phyloP scores from a whole-genome alignment of 2,113 vertebrate species.

The Papio anubis region DNA sequence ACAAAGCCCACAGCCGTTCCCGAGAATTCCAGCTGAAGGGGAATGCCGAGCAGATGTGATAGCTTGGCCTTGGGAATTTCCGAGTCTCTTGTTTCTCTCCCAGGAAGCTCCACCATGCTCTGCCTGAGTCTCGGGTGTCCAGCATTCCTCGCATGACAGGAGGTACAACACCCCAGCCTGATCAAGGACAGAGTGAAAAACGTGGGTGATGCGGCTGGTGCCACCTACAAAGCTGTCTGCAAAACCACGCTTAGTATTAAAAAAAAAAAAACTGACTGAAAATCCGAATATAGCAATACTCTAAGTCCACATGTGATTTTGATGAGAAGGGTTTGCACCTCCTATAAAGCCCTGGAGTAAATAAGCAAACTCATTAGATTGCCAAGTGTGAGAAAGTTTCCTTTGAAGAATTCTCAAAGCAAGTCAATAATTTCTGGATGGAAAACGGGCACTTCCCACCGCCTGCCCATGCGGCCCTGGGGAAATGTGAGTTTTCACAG shows the following conservation, averaged over 20 bases:
- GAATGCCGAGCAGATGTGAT: neutral
- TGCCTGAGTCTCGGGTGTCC: neutral
- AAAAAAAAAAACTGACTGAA: neutral
- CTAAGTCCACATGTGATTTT: neutral
- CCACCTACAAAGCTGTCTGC: neutral
- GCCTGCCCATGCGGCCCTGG: neutral
- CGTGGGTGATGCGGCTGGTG: accelerated
- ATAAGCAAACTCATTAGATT: neutral
- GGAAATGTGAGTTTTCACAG: neutral
- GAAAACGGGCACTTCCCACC: neutral
- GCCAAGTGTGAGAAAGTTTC: neutral
- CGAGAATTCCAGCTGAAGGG: neutral
- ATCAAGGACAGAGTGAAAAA: neutral
- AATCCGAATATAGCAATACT: neutral
- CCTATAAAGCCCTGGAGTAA: neutral
- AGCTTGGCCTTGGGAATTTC: neutral
- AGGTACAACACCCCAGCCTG: neutral
- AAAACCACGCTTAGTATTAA: neutral
- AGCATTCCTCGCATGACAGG: accelerated
- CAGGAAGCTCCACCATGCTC: neutral
- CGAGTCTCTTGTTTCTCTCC: neutral
- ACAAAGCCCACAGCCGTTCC: neutral
- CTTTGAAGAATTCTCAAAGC: slow-evolving; percentile 36
- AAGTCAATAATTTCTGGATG: neutral
- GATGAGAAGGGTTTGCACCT: neutral